These are phyloP conservation scores for Chrysodeixis includens DNA, from an alignment of 2,888 invertebrate species.

Conservation along the genomic window DNA sequence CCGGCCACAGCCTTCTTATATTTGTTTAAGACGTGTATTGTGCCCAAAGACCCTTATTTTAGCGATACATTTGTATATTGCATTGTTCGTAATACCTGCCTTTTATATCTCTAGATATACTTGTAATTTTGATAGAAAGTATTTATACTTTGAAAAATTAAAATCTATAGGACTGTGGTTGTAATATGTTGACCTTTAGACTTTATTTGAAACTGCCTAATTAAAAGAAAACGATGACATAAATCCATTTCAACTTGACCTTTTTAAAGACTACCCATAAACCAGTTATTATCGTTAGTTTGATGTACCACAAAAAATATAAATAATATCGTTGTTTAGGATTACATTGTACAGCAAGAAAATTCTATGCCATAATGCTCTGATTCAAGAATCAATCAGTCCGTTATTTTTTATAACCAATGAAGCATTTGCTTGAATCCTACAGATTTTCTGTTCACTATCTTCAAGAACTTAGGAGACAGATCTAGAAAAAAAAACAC, in stretches of 20 bases:
- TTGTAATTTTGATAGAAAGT: neutral
- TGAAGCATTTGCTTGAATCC: too few species aligned
- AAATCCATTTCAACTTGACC: neutral
- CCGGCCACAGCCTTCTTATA: constrained; percentile 87
- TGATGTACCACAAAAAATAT: neutral
- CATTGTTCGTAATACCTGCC: constrained; percentile 61
- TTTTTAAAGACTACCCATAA: neutral
- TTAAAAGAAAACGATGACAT: neutral
- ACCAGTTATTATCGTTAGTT: neutral
- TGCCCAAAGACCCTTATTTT: constrained; percentile 77
- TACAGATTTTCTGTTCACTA: too few species aligned
- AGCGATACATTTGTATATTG: constrained; percentile 69
- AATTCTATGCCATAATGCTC: too few species aligned
- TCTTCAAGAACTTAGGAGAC: too few species aligned
- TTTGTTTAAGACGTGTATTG: constrained; percentile 88
- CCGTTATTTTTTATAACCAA: too few species aligned
- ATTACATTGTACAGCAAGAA: too few species aligned
- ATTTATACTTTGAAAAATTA: too few species aligned
- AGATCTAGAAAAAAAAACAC: too few species aligned
- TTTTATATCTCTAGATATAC: constrained; percentile 38
- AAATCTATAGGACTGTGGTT: too few species aligned
- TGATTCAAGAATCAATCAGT: too few species aligned
- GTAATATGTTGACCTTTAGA: neutral
- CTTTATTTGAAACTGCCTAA: neutral
- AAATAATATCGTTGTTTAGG: too few species aligned